phyloP scores from a whole-genome alignment of 2,113 vertebrate species.

The Pangasianodon hypophthalmus region DNA sequence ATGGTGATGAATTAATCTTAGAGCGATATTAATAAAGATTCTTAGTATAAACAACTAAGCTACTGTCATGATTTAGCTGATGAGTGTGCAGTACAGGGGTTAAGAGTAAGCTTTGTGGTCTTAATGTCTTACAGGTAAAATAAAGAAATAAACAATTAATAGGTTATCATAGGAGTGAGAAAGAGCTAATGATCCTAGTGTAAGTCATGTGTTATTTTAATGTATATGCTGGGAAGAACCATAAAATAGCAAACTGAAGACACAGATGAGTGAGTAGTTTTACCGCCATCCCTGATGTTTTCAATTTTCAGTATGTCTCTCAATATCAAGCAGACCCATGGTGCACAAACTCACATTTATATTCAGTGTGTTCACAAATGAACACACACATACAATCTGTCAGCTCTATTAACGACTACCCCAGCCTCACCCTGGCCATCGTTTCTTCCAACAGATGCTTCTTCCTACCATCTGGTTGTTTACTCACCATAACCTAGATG shows the following conservation, averaged over 20 bases:
- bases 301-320: not conserved
- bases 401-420: constrained; percentile 28
- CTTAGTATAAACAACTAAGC: not conserved
- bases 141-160: not conserved
- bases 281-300: not conserved
- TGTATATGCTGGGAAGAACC: not conserved
- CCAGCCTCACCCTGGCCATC: constrained; percentile 32
- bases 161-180: not conserved
- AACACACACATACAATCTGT: constrained; percentile 29
- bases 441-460: constrained; percentile 35
- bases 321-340: no score
- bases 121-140: not conserved
- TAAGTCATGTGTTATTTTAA: not conserved
- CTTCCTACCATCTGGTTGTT: constrained; percentile 40
- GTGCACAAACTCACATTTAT: not conserved
- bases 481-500: constrained; percentile 36
- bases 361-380: not conserved
- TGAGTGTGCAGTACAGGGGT: not conserved
- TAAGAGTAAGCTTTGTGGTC: not conserved
- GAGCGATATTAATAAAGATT: not conserved
- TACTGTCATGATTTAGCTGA: not conserved
- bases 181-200: not conserved
- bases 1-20: not conserved
- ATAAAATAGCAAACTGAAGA: not conserved
- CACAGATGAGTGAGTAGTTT: not conserved